Conservation (phyloP, 1,140 invertebrate species). For the Calephelis nemesis region DNA sequence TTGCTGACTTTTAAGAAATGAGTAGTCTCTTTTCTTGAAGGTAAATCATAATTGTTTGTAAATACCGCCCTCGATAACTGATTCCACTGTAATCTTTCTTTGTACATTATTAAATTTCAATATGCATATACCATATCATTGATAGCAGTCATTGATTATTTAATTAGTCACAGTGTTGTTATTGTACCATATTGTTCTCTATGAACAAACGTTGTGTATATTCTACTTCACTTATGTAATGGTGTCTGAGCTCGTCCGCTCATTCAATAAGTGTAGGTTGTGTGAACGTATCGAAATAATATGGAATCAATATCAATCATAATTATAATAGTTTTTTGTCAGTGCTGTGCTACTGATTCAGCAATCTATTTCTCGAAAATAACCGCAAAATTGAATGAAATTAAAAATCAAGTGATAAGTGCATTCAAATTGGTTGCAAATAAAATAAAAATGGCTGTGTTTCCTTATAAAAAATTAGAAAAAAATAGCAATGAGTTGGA, state of each 20-base stretch:
- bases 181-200: slow-evolving; percentile 33
- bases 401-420: slow-evolving; percentile 29
- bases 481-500: background rate
- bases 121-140: too few species aligned
- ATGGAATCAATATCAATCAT: slow-evolving; percentile 35
- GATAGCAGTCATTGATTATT: too few species aligned
- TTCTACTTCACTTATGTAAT: background rate
- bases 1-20: too few species aligned
- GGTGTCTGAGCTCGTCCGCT: background rate
- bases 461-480: slow-evolving; percentile 22
- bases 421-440: slow-evolving; percentile 33
- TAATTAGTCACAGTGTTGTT: slow-evolving; percentile 1
- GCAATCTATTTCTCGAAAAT: slow-evolving; percentile 33
- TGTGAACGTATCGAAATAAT: slow-evolving; percentile 6
- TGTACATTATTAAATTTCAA: too few species aligned
- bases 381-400: slow-evolving; percentile 35
- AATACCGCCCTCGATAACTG: too few species aligned
- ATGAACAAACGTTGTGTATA: slow-evolving; percentile 25
- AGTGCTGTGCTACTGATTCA: slow-evolving; percentile 27
- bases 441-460: slow-evolving; percentile 34
- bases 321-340: slow-evolving; percentile 26
- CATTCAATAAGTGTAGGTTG: background rate
- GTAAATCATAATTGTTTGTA: too few species aligned
- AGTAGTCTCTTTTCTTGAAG: too few species aligned
- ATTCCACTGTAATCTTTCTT: too few species aligned